Conservation (phyloP, 2,797 vertebrate genomes). For the Arctocebus calabarensis region DNA sequence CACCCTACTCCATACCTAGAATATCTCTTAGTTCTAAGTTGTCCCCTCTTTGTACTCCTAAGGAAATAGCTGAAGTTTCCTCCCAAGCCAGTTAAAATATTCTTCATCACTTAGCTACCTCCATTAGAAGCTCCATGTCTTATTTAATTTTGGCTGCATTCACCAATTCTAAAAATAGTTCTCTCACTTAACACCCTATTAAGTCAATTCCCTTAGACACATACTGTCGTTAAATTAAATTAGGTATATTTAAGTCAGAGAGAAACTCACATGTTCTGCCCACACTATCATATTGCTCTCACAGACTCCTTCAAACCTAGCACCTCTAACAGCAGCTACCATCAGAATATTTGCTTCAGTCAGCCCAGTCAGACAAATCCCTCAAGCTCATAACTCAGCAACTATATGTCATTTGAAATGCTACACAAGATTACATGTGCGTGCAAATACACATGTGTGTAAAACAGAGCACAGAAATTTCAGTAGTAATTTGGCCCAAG, state of each 20-base stretch:
- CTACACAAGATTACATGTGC: background rate
- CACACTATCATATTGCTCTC: background rate
- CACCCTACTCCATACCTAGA: background rate
- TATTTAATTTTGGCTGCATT: slow-evolving; percentile 67
- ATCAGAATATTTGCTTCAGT: background rate
- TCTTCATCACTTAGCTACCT: slow-evolving; percentile 51
- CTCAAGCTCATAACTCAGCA: background rate
- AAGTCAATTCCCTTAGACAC: slow-evolving; percentile 70
- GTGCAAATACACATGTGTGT: background rate
- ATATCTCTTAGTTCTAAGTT: background rate
- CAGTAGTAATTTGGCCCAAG: background rate
- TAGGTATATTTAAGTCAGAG: slow-evolving; percentile 52
- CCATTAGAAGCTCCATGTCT: background rate
- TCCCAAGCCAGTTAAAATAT: slow-evolving; percentile 59
- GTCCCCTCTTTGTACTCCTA: background rate
- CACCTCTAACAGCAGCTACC: background rate
- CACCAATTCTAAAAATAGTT: slow-evolving; percentile 70
- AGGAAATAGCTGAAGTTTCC: background rate
- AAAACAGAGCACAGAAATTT: background rate
- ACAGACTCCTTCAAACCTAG: background rate
- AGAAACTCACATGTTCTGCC: background rate
- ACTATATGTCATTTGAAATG: background rate
- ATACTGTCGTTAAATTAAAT: slow-evolving; percentile 61
- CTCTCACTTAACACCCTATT: slow-evolving; percentile 67
- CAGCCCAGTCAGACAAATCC: background rate